phyloP scores from a whole-genome alignment of 2,113 vertebrate genomes.

The Butorides virescens region DNA sequence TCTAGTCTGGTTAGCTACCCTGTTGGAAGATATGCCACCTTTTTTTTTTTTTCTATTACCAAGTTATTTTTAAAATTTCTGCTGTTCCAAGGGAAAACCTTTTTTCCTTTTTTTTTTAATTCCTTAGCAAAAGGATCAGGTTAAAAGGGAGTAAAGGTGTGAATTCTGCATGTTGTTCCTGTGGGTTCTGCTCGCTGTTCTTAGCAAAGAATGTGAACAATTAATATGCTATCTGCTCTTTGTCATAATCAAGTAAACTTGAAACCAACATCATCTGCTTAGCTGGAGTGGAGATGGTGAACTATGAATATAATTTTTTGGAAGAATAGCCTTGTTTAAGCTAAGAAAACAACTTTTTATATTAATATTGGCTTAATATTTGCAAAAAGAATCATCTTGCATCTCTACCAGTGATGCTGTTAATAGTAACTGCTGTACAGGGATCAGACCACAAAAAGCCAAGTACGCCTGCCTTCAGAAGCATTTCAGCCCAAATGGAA shows the following conservation, averaged over 20 bases:
- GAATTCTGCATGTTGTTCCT: background rate
- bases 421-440: background rate
- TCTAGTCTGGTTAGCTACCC: background rate
- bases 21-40: background rate
- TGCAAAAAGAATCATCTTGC: background rate
- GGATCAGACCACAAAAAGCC: background rate
- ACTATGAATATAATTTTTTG: background rate
- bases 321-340: background rate
- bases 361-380: background rate
- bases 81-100: background rate
- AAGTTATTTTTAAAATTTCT: background rate
- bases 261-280: background rate
- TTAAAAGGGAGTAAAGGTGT: background rate
- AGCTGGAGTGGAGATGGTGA: background rate
- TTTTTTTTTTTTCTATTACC: background rate
- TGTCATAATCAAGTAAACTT: background rate
- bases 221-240: background rate
- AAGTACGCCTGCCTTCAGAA: accelerated
- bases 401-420: background rate
- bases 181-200: background rate
- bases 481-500: background rate
- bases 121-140: background rate
- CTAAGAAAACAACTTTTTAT: background rate
- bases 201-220: background rate
- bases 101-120: background rate